Conservation (phyloP, 2,888 invertebrate genomes). For the Strigamia crassipes region DNA sequence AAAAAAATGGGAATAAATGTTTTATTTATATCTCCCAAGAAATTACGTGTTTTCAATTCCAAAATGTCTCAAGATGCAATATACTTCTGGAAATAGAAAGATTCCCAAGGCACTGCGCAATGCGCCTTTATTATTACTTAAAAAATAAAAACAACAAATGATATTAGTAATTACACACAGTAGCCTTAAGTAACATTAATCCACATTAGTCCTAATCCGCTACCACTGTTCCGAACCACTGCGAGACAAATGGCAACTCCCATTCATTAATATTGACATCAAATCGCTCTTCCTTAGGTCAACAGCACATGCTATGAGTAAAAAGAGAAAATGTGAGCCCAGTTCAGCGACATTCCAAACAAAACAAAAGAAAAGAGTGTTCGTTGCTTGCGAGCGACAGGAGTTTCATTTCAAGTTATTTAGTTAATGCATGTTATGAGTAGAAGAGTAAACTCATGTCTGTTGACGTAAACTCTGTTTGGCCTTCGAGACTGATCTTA, state of each 20-base stretch:
- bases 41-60: background rate
- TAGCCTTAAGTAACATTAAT: background rate
- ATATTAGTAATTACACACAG: background rate
- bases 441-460: too few relatives aligned
- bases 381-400: background rate
- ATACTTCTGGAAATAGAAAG: background rate
- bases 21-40: background rate
- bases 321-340: background rate
- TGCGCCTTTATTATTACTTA: too few relatives aligned
- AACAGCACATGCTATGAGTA: background rate
- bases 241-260: background rate
- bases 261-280: background rate
- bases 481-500: background rate
- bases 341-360: background rate
- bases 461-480: background rate
- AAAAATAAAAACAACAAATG: too few relatives aligned
- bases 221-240: background rate
- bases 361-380: background rate
- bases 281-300: background rate
- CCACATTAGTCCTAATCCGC: background rate
- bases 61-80: background rate
- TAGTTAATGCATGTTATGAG: background rate
- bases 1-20: background rate
- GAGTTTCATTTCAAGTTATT: background rate
- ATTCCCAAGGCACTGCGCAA: too few relatives aligned